These are phyloP conservation scores for Argyrosomus regius DNA, from an alignment of 2,797 vertebrate species.

Conservation along the genomic window DNA sequence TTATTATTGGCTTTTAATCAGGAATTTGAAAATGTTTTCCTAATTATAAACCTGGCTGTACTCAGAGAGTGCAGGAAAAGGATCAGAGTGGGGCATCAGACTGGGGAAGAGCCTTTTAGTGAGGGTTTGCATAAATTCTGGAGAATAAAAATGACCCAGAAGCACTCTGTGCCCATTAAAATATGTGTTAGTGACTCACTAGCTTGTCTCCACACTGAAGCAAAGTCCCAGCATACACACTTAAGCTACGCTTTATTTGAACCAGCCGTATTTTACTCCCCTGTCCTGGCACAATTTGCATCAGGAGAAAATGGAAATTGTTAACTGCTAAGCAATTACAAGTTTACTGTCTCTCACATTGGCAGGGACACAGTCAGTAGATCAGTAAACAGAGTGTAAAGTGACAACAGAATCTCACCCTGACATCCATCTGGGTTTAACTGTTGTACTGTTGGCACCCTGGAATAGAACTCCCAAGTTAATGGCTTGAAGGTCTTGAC, in stretches of 20 bases:
- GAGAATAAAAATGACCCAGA: conserved; percentile 35
- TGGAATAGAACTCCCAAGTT: conserved; percentile 63
- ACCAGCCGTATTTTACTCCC: conserved; percentile 34
- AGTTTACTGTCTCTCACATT: conserved; percentile 54
- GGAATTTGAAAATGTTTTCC: neutral
- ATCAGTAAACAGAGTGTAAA: conserved; percentile 62
- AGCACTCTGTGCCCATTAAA: conserved; percentile 46
- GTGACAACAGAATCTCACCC: conserved; percentile 71
- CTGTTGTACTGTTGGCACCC: conserved; percentile 71
- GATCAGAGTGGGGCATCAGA: conserved; percentile 39
- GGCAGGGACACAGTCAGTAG: conserved; percentile 37
- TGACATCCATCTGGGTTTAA: conserved; percentile 66
- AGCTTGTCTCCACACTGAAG: conserved; percentile 36
- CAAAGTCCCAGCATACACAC: conserved; percentile 19
- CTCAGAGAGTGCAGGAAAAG: conserved; percentile 1
- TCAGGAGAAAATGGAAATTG: conserved; percentile 69
- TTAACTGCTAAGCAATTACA: conserved; percentile 62
- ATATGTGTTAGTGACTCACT: conserved; percentile 48
- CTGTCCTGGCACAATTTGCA: conserved; percentile 23
- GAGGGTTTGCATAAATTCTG: conserved; percentile 35
- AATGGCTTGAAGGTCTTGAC: conserved; percentile 69
- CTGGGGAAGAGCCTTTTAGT: conserved; percentile 11
- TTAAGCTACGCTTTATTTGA: conserved; percentile 32
- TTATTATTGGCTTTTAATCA: conserved; percentile 14
- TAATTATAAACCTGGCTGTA: conserved; percentile 7